Evolutionary conservation across 64 coral and sea anemone species (phyloP), one percentile per base, ranked within the genome.

Genomic region (Porites australiensis): DNA sequence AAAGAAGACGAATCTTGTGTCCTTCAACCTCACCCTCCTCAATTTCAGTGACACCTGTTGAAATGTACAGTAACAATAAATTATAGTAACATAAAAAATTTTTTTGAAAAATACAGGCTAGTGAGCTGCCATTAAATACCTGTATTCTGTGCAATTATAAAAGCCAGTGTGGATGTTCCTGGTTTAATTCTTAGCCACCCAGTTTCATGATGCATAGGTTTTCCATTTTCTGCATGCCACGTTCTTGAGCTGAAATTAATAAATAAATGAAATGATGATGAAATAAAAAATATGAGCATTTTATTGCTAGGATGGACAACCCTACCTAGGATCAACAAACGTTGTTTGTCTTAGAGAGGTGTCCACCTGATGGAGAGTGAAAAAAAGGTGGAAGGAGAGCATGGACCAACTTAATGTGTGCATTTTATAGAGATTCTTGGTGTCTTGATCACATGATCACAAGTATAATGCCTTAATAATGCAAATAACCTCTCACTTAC

Each of bases 91-190:
- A 76, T 59, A 43, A 61, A 21, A 5, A 62, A 4, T 13, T 19
- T 46, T 18, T 27, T 37, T 37, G 27, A 37, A 37, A 37, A 37
- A 37, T 37, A 37, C 27, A 37, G 27, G 27, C 27, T 37, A 37
- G 27, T 37, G 27, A 37, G 27, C 27, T 37, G 27, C 27, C 27
- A 37, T 37, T 37, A 37, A 79, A 79, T 93, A 97, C 95, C 95
- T 82, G 77, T 81, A 90, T 97, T 97, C 58, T 97, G 95, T 21
- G 95, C 74, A 82, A 97, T 19, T 6, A 94, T 74, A 72, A 97
- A 87, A 19, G 92, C 95, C 10, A 90, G 14, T n/a, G 23, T 83
- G 49, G 88, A 77, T 16, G 95, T 91, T 44, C 88, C 88, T 13
- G 95, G 92, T 10, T 94, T 94, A 1, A 94, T 63, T 70, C 75